phyloP scores from a whole-genome alignment of 2,888 invertebrate species.

The Apeira syringaria region DNA sequence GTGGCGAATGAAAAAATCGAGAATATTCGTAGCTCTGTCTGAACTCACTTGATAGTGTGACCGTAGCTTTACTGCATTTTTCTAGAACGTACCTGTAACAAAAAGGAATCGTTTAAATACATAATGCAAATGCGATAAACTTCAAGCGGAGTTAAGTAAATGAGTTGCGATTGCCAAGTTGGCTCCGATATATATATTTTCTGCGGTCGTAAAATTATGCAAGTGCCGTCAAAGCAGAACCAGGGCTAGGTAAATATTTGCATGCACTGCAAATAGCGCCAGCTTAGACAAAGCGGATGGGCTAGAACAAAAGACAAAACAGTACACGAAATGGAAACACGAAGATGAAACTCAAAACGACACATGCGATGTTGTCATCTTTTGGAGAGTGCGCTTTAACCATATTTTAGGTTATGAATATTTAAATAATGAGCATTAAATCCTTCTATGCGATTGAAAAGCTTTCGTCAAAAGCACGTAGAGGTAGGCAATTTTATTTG shows the following conservation, averaged over 20 bases:
- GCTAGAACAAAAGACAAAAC: conserved; percentile 69
- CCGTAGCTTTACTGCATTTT: not conserved
- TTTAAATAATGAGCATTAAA: conserved; percentile 37
- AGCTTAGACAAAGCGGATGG: conserved; percentile 61
- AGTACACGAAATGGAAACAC: conserved; percentile 53
- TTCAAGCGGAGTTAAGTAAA: conserved; percentile 8
- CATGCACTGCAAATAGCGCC: conserved; percentile 53
- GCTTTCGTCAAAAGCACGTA: conserved; percentile 25
- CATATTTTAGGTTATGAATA: conserved; percentile 32
- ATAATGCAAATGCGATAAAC: conserved; percentile 10
- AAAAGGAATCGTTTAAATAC: conserved; percentile 12
- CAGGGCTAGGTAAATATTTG: conserved; percentile 66
- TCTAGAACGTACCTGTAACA: conserved; percentile 19
- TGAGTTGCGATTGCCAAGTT: conserved; percentile 16
- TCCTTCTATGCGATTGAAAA: conserved; percentile 32
- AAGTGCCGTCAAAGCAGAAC: conserved; percentile 54
- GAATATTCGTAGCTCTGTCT: too few relatives aligned
- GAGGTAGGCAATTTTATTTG: conserved; percentile 2
- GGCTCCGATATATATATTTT: conserved; percentile 12
- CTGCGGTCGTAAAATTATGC: conserved; percentile 54
- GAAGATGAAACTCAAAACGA: conserved; percentile 39
- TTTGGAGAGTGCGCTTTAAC: conserved; percentile 21
- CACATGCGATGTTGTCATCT: conserved; percentile 25
- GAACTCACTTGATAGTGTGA: not conserved
- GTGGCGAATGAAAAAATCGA: too few relatives aligned